A percentile compares a stretch with the other conserved stretches of the same genome.
Conservation (phyloP, 2,888 invertebrate species). For the Drosophila meridiana region DNA sequence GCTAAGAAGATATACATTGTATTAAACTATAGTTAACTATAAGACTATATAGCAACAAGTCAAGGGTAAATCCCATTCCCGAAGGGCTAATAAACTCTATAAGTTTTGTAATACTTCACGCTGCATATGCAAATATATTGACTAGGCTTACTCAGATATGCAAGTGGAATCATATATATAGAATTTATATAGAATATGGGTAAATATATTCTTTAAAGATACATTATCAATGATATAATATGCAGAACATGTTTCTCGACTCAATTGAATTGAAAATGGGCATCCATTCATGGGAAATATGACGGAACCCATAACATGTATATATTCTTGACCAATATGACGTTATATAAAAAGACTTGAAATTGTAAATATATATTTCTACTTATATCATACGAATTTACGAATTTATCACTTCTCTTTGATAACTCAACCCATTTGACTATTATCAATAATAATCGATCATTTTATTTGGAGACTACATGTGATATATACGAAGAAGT, state of each 20-base stretch:
- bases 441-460: no score
- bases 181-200: no score
- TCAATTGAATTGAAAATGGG: background rate
- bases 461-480: no score
- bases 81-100: background rate
- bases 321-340: no score
- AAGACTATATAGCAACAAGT: background rate
- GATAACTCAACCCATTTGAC: no score
- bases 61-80: background rate
- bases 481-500: no score
- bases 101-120: background rate
- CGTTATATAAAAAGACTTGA: no score
- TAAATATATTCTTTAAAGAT: background rate
- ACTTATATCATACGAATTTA: no score
- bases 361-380: no score
- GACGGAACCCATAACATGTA: no score
- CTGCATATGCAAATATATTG: background rate
- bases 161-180: background rate
- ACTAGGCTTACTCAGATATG: background rate
- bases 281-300: background rate
- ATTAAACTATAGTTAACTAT: background rate
- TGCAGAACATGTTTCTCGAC: background rate
- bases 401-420: no score
- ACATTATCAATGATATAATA: background rate
- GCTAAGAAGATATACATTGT: background rate